phyloP scores from a whole-genome alignment of 2,888 invertebrate species.

The Eupithecia tripunctaria region DNA sequence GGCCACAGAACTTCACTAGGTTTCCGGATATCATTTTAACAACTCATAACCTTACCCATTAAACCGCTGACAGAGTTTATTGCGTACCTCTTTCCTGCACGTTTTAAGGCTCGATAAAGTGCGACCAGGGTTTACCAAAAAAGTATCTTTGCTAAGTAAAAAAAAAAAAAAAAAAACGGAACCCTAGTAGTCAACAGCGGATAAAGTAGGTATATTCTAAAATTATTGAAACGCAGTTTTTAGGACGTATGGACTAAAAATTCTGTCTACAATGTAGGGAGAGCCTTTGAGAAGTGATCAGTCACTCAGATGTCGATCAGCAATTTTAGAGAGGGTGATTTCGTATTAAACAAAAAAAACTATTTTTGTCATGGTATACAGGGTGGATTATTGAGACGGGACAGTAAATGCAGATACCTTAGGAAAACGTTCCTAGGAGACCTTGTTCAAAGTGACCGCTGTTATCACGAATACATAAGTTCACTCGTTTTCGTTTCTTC shows the following conservation, averaged over 20 bases:
- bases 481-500: too few species aligned
- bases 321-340: background rate
- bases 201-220: background rate
- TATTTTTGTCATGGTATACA: background rate
- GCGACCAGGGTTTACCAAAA: background rate
- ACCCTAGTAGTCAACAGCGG: background rate
- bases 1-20: background rate
- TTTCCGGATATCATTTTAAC: constrained; percentile 2
- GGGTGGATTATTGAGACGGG: too few species aligned
- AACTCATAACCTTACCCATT: constrained; percentile 9
- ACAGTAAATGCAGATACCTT: too few species aligned
- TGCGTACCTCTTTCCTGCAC: background rate
- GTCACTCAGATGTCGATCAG: background rate
- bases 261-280: background rate
- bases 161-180: background rate
- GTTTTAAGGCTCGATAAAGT: background rate
- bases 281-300: background rate
- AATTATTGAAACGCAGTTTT: background rate
- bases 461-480: too few species aligned
- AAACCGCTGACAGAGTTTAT: constrained; percentile 11
- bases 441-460: too few species aligned
- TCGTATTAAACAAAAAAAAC: background rate
- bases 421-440: too few species aligned
- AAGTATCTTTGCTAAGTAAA: background rate
- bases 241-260: background rate